Percentiles rank a stretch among this genome's conserved stretches.
Conservation (phyloP, 2,113 vertebrate species). For the Burhinus bistriatus region DNA sequence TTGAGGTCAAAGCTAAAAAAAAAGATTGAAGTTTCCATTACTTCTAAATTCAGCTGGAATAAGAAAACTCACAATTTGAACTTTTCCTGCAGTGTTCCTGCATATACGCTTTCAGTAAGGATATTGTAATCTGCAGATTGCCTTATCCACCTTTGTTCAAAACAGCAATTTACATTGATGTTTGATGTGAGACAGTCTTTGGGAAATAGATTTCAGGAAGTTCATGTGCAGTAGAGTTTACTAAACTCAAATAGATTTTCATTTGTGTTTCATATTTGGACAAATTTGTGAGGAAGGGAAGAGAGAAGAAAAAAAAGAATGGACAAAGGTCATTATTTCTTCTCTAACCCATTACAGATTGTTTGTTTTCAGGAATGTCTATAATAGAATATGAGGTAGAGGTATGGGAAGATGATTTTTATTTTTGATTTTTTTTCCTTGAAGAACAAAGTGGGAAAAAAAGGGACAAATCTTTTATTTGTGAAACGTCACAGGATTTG, state of each 20-base stretch:
- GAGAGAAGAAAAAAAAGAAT: neutral
- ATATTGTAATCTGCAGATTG: neutral
- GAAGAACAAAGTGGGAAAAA: neutral
- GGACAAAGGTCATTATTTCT: neutral
- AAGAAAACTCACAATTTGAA: neutral
- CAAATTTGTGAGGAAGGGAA: neutral
- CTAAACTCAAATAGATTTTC: neutral
- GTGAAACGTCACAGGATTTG: neutral
- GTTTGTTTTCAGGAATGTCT: neutral
- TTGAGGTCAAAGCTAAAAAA: neutral
- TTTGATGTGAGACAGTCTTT: neutral
- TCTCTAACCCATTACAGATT: neutral
- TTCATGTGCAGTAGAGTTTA: neutral
- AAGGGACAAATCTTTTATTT: neutral
- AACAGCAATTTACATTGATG: neutral
- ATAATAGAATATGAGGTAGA: neutral
- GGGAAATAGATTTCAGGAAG: neutral
- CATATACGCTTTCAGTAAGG: neutral
- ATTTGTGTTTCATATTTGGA: neutral
- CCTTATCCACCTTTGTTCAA: neutral
- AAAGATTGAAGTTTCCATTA: neutral
- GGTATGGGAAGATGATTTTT: neutral
- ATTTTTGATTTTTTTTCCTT: neutral
- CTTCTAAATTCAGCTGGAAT: neutral
- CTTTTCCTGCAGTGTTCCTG: neutral